phyloP scores from a whole-genome alignment of 2,888 invertebrate genomes.

The Lucinisca nassula region DNA sequence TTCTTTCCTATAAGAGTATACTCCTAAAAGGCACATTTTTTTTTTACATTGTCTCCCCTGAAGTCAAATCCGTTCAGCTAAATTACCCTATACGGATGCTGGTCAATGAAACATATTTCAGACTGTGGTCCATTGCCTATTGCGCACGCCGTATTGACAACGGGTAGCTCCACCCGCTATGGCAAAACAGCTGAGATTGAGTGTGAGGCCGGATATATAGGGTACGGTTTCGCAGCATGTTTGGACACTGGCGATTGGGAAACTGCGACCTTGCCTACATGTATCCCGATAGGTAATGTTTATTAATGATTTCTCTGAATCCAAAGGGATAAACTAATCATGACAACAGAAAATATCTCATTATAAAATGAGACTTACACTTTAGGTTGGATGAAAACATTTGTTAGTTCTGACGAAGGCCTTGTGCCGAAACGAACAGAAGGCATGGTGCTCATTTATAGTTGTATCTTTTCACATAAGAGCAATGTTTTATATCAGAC shows the following conservation, averaged over 20 bases:
- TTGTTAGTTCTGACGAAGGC: background rate
- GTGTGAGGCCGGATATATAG: background rate
- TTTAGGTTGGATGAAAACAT: background rate
- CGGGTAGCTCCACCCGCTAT: background rate
- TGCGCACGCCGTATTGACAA: background rate
- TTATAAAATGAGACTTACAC: background rate
- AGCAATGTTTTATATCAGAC: too few species aligned
- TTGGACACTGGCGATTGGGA: background rate
- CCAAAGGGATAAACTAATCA: background rate
- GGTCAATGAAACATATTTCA: background rate
- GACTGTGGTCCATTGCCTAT: background rate
- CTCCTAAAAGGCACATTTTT: background rate
- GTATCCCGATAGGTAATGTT: background rate
- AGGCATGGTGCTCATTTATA: background rate
- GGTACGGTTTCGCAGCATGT: background rate
- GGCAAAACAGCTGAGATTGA: background rate
- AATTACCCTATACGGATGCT: background rate
- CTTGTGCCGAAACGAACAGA: background rate
- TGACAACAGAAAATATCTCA: background rate
- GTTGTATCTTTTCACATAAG: too few species aligned
- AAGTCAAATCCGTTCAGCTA: too few species aligned
- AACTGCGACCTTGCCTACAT: background rate
- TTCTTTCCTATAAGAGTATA: background rate
- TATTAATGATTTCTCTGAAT: background rate
- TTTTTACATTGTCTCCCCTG: background rate